These are phyloP conservation scores for Drosophila pruinosa DNA, from an alignment of 1,140 invertebrate species.

Conservation along the genomic window DNA sequence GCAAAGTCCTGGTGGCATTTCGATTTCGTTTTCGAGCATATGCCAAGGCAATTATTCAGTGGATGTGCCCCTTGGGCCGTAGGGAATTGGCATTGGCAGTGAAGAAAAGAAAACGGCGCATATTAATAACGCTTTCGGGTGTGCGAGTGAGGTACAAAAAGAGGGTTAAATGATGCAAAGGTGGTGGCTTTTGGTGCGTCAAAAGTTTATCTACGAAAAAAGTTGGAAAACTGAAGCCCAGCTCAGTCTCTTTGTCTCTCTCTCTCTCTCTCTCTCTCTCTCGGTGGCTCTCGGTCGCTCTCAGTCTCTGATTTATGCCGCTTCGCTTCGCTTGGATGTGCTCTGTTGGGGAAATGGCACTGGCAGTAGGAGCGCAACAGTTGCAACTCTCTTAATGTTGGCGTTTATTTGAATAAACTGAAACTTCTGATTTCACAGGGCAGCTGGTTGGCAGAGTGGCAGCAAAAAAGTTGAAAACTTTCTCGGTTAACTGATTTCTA, in stretches of 20 bases:
- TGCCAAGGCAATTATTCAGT: conserved; percentile 50
- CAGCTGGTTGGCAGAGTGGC: conserved; percentile 26
- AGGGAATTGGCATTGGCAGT: conserved; percentile 21
- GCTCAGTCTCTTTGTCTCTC: neutral
- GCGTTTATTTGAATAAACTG: conserved; percentile 81
- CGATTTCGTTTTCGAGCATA: conserved; percentile 35
- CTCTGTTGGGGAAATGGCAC: neutral
- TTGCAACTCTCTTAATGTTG: conserved; percentile 77
- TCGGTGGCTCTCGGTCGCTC: too few species aligned
- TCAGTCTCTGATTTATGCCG: conserved; percentile 69
- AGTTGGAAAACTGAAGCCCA: conserved; percentile 30
- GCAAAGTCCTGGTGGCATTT: conserved; percentile 12
- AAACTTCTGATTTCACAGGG: conserved; percentile 74
- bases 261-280: neutral
- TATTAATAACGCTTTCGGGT: conserved; percentile 63
- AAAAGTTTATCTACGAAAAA: conserved; percentile 74
- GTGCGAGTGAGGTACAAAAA: conserved; percentile 29
- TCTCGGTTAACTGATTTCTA: conserved; percentile 80
- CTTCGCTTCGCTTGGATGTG: conserved; percentile 51
- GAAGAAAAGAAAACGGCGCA: conserved; percentile 64
- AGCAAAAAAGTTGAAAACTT: conserved; percentile 73
- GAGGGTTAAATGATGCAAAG: conserved; percentile 73
- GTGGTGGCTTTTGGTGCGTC: conserved; percentile 50
- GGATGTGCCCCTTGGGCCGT: conserved; percentile 35
- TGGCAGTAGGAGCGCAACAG: conserved; percentile 57